Percentiles rank a stretch among this genome's conserved stretches.
Evolutionary conservation across 1,140 invertebrate species (phyloP).

Genomic region (Papilio glaucus): DNA sequence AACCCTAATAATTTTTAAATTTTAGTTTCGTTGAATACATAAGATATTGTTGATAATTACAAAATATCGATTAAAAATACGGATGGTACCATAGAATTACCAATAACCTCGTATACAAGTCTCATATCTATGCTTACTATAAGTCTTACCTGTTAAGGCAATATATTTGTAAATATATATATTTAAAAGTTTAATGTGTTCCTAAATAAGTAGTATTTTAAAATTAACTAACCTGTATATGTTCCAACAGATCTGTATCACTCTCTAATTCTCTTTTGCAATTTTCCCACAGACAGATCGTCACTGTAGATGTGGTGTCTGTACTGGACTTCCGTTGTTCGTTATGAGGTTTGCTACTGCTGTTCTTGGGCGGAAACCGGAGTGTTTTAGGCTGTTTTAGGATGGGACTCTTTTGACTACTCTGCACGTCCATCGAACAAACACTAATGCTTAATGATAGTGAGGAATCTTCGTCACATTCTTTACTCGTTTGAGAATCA

Average conservation of each 20-base stretch:
- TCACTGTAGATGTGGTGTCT: slow-evolving; percentile 65
- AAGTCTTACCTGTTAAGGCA: no score
- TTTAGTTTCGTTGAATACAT: no score
- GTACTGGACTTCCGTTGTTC: slow-evolving; percentile 65
- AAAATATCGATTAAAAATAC: no score
- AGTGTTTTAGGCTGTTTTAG: slow-evolving; percentile 90
- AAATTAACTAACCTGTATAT: slow-evolving; percentile 89
- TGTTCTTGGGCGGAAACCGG: slow-evolving; percentile 86
- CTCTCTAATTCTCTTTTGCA: slow-evolving; percentile 91
- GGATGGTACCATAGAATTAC: no score
- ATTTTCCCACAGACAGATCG: slow-evolving; percentile 92
- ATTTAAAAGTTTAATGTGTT: no score
- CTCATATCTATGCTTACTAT: no score
- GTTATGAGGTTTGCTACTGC: slow-evolving; percentile 56
- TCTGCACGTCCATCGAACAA: slow-evolving; percentile 69
- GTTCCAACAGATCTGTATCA: slow-evolving; percentile 92
- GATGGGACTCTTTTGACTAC: slow-evolving; percentile 85
- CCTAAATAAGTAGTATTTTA: no score
- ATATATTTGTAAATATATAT: no score
- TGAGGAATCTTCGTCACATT: slow-evolving; percentile 80
- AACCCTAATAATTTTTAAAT: no score
- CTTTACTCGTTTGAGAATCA: slow-evolving; percentile 79
- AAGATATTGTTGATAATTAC: no score
- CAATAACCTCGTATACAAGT: no score
- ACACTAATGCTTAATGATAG: slow-evolving; percentile 78